Conservation (phyloP, 2,113 vertebrate genomes). For the Corydoras sp. region DNA sequence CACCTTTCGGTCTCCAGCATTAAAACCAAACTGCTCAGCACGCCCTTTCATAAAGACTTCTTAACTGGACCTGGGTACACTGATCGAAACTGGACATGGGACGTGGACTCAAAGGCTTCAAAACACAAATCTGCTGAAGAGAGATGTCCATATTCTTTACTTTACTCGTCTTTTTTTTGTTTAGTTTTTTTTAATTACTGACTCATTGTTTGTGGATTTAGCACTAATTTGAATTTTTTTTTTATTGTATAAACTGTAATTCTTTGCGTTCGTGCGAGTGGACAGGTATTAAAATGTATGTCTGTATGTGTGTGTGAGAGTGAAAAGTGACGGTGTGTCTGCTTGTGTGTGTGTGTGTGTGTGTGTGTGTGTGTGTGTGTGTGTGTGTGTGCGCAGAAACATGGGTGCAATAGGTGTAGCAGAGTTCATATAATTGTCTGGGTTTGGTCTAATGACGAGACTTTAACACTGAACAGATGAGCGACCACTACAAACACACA, state of each 20-base stretch:
- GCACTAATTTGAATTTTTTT: slow-evolving; percentile 50
- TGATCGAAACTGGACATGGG: slow-evolving; percentile 54
- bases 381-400: background rate
- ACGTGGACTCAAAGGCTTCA: slow-evolving; percentile 43
- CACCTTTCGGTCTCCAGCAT: slow-evolving; percentile 14
- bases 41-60: slow-evolving; percentile 3
- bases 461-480: background rate
- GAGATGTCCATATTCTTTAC: slow-evolving; percentile 55
- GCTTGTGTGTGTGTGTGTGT: too few species aligned
- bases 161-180: background rate
- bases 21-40: background rate
- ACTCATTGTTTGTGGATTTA: slow-evolving; percentile 42
- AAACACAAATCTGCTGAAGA: slow-evolving; percentile 28
- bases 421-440: background rate
- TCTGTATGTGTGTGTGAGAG: background rate
- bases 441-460: background rate
- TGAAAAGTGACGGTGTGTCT: background rate
- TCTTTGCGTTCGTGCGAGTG: too few species aligned
- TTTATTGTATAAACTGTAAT: slow-evolving; percentile 11
- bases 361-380: background rate
- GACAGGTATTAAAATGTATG: background rate
- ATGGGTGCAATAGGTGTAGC: slow-evolving; percentile 31
- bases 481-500: background rate
- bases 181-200: slow-evolving; percentile 42
- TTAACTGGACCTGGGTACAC: slow-evolving; percentile 49